These are phyloP conservation scores for Tethya wilhelma DNA, from an alignment of 37 sponge, comb jelly and placozoan species.

Conservation along the genomic window DNA sequence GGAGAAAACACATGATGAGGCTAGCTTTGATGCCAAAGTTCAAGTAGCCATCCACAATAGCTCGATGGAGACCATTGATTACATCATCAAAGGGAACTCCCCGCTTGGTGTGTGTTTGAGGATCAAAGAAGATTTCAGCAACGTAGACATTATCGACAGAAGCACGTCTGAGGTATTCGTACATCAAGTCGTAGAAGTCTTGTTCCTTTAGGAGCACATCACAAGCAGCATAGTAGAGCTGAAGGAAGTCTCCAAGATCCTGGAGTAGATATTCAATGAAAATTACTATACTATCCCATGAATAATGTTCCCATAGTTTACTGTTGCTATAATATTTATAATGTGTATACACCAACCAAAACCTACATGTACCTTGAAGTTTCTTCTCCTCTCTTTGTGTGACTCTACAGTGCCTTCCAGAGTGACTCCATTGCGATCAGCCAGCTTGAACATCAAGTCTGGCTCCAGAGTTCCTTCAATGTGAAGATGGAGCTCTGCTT, in stretches of 20 bases:
- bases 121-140: constrained; percentile 84
- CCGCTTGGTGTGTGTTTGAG: constrained; percentile 74
- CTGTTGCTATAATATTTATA: background rate
- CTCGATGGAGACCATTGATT: constrained; percentile 64
- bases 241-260: constrained; percentile 72
- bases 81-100: constrained; percentile 64
- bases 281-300: background rate
- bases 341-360: background rate
- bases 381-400: constrained; percentile 38
- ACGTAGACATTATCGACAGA: constrained; percentile 64
- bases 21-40: constrained; percentile 67
- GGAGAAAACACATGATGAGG: constrained; percentile 78
- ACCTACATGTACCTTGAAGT: constrained; percentile 52
- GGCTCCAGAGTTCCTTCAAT: constrained; percentile 85
- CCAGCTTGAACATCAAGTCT: constrained; percentile 71
- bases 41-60: constrained; percentile 56
- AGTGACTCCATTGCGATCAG: constrained; percentile 49
- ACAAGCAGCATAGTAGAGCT: constrained; percentile 76
- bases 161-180: constrained; percentile 64
- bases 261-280: background rate
- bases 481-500: constrained; percentile 84
- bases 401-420: constrained; percentile 67
- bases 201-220: constrained; percentile 52
- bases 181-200: constrained; percentile 87
- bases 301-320: background rate